Percentiles rank a stretch among this genome's conserved stretches.
Evolutionary conservation across 2,797 vertebrate genomes (phyloP).

Genomic region (Protosalanx chinensis): DNA sequence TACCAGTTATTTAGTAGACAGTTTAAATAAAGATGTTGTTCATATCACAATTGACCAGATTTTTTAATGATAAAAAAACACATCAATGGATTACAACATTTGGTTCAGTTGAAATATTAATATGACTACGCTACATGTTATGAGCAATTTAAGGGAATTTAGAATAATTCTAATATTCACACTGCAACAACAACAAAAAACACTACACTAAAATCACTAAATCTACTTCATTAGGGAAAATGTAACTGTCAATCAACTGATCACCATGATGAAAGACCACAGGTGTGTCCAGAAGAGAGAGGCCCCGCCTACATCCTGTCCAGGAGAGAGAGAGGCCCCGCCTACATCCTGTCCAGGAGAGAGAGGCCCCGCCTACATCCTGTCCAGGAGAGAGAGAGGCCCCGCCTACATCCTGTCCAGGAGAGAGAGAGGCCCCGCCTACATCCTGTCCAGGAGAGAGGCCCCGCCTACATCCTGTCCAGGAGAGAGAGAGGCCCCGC

Average conservation of each 20-base stretch:
- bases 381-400: not conserved
- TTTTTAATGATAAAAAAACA: slow-evolving; percentile 9
- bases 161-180: slow-evolving; percentile 8
- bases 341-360: not conserved
- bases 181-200: slow-evolving; percentile 10
- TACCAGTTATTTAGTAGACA: not conserved
- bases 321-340: no score
- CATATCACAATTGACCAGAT: slow-evolving; percentile 26
- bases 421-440: no score
- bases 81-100: slow-evolving; percentile 21
- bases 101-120: slow-evolving; percentile 31
- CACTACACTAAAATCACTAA: slow-evolving; percentile 15
- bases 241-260: slow-evolving; percentile 4
- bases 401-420: not conserved
- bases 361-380: not conserved
- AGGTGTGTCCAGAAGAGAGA: not conserved
- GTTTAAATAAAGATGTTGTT: slow-evolving; percentile 22
- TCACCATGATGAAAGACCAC: slow-evolving; percentile 10
- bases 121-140: not conserved
- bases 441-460: not conserved
- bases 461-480: not conserved
- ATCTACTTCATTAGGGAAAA: slow-evolving; percentile 2
- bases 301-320: not conserved
- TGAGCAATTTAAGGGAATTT: not conserved
- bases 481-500: no score